Conservation (phyloP, 2,888 invertebrate species). For the Oconnorella tubifera region DNA sequence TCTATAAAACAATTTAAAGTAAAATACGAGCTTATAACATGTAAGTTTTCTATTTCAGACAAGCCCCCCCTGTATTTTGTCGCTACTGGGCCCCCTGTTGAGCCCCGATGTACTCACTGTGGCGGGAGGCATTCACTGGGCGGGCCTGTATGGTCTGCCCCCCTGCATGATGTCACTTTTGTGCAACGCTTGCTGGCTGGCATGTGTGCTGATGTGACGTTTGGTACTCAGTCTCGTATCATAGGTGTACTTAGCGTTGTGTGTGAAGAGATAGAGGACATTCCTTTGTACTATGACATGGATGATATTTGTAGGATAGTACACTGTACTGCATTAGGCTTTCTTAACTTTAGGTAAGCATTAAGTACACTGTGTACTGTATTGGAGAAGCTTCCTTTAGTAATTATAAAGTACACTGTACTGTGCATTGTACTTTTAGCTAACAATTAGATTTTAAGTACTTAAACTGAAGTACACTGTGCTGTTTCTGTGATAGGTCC, state of each 20-base stretch:
- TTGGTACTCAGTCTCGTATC: conserved; percentile 68
- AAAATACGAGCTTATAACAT: too few relatives aligned
- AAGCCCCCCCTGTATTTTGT: conserved; percentile 67
- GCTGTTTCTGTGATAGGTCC: too few relatives aligned
- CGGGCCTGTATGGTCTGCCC: conserved; percentile 90
- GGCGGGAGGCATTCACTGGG: conserved; percentile 66
- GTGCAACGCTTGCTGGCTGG: conserved; percentile 65
- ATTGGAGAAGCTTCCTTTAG: too few relatives aligned
- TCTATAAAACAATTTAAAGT: too few relatives aligned
- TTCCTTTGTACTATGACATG: conserved; percentile 81
- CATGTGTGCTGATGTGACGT: conserved; percentile 56
- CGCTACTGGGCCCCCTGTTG: conserved; percentile 69
- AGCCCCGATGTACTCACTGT: conserved; percentile 65
- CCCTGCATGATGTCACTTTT: conserved; percentile 77
- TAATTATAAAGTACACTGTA: too few relatives aligned
- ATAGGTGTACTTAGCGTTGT: conserved; percentile 66
- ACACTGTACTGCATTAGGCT: conserved; percentile 58
- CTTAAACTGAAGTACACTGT: too few relatives aligned
- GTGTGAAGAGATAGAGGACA: conserved; percentile 71
- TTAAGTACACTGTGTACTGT: too few relatives aligned
- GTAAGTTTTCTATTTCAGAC: too few relatives aligned
- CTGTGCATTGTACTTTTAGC: too few relatives aligned
- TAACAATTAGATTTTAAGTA: too few relatives aligned
- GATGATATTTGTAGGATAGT: conserved; percentile 73
- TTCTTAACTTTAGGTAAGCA: too few relatives aligned